Conservation (phyloP, 2,797 vertebrate genomes). For the Helarctos malayanus region DNA sequence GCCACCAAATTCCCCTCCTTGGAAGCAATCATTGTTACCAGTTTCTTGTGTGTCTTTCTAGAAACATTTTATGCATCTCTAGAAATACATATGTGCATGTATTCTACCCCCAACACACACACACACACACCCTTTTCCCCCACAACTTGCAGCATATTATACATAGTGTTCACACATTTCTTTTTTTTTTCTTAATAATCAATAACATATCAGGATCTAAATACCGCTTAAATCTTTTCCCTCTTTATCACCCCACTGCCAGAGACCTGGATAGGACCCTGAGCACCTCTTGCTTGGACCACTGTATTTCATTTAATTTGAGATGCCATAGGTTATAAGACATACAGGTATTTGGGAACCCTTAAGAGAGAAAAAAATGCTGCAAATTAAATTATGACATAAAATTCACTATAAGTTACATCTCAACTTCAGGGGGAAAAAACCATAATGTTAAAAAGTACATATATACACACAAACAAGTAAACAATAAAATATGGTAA, state of each 20-base stretch:
- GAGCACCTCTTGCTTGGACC: neutral
- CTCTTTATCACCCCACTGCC: neutral
- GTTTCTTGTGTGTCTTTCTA: slow-evolving; percentile 21
- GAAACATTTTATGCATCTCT: neutral
- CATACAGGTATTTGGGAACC: neutral
- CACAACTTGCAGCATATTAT: neutral
- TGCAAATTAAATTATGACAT: slow-evolving; percentile 1
- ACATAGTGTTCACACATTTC: neutral
- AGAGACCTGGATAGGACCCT: neutral
- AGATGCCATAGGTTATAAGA: neutral
- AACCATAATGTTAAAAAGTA: neutral
- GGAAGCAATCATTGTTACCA: neutral
- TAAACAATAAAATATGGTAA: neutral
- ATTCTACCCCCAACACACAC: neutral
- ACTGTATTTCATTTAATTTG: slow-evolving; percentile 33
- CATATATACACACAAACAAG: neutral
- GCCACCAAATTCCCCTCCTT: neutral
- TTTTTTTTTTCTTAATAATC: neutral
- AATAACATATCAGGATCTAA: slow-evolving; percentile 20
- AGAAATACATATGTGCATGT: neutral
- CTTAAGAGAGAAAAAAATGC: neutral
- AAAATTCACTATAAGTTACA: neutral
- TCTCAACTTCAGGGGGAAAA: neutral
- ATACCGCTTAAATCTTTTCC: neutral
- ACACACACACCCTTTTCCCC: neutral